phyloP scores from a whole-genome alignment of 1,140 invertebrate species.

The Epicauta chinensis region DNA sequence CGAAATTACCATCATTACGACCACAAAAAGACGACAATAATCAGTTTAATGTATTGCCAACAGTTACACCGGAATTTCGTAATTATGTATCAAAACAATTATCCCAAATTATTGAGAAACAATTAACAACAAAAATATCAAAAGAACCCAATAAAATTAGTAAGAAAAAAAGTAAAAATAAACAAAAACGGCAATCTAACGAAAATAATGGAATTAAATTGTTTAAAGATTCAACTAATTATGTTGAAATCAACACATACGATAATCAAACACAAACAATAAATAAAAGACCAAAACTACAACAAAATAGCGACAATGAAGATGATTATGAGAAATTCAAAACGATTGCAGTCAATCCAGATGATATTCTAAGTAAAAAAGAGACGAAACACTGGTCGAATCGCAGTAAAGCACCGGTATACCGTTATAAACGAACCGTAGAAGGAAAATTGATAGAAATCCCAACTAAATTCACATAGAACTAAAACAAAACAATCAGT shows the following conservation, averaged over 20 bases:
- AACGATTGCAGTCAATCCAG: slow-evolving; percentile 21
- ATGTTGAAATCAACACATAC: slow-evolving; percentile 17
- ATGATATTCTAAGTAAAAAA: slow-evolving; percentile 30
- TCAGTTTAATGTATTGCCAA: slow-evolving; percentile 25
- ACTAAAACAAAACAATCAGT: no score
- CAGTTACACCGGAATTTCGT: slow-evolving; percentile 32
- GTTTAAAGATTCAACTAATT: slow-evolving; percentile 24
- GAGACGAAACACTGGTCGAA: slow-evolving; percentile 29
- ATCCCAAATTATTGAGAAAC: slow-evolving; percentile 23
- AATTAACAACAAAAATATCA: slow-evolving; percentile 24
- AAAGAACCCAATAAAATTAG: no score
- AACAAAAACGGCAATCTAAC: no score
- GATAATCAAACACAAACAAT: not conserved
- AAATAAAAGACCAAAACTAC: slow-evolving; percentile 2
- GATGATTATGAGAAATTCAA: slow-evolving; percentile 14
- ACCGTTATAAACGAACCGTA: slow-evolving; percentile 19
- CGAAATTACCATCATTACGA: slow-evolving; percentile 19
- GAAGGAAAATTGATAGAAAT: slow-evolving; percentile 7
- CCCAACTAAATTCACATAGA: no score
- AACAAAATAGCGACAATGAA: slow-evolving; percentile 1
- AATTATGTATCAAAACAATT: slow-evolving; percentile 31
- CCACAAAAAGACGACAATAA: slow-evolving; percentile 24
- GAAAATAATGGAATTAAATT: slow-evolving; percentile 28
- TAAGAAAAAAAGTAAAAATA: no score
- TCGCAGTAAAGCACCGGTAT: slow-evolving; percentile 29